A percentile compares a stretch with the other conserved stretches of the same genome.
Conservation (phyloP, 2,888 invertebrate species). For the Rotaria socialis region DNA sequence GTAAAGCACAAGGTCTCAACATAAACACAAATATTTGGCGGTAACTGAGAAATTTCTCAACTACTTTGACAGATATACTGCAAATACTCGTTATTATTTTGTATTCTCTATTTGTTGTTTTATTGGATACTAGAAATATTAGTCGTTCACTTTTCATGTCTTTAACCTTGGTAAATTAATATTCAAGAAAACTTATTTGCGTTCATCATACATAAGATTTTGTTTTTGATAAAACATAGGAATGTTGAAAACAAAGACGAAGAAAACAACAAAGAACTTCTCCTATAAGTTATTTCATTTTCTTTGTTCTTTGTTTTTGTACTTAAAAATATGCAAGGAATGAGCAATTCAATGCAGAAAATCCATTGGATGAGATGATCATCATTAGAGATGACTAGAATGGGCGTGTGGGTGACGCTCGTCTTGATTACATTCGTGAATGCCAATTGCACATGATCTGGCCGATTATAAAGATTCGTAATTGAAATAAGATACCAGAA, state of each 20-base stretch:
- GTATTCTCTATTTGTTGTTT: not conserved
- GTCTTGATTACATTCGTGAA: not conserved
- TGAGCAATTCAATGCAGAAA: not conserved
- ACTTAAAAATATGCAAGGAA: not conserved
- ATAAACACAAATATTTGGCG: not conserved
- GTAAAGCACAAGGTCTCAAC: not conserved
- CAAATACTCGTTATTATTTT: not conserved
- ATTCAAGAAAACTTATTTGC: not conserved
- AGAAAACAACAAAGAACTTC: not conserved
- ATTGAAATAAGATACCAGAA: not conserved
- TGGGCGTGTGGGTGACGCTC: too few species aligned
- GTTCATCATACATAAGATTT: not conserved
- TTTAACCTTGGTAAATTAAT: not conserved
- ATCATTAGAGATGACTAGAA: not conserved
- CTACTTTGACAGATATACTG: not conserved
- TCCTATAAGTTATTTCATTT: not conserved
- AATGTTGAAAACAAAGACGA: too few species aligned
- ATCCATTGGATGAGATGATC: not conserved
- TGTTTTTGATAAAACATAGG: not conserved
- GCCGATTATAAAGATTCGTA: not conserved
- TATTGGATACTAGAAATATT: not conserved
- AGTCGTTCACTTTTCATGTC: not conserved
- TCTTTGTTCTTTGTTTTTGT: not conserved
- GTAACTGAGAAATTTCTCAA: too few species aligned
- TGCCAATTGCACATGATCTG: not conserved